Conservation (phyloP, 1,140 invertebrate genomes). For the Lepidurus couesii region DNA sequence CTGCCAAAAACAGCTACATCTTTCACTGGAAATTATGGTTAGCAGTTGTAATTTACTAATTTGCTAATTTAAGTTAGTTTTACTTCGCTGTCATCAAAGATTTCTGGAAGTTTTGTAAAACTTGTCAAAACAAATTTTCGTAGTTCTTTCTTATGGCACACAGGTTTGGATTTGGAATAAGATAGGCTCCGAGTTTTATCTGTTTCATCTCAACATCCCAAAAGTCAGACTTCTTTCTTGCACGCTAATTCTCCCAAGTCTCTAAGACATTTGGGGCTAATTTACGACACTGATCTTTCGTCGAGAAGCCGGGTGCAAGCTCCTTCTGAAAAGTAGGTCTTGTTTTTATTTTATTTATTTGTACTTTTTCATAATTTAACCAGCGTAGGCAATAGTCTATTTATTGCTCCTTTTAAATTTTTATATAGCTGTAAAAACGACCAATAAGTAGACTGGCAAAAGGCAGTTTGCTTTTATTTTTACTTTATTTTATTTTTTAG, state of each 20-base stretch:
- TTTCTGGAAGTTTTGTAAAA: too few species aligned
- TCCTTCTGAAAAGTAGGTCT: neutral
- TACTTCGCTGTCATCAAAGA: too few species aligned
- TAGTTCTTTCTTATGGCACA: too few species aligned
- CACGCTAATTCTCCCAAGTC: conserved; percentile 1
- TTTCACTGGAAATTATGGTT: too few species aligned
- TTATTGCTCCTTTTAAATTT: too few species aligned
- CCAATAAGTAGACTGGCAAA: neutral
- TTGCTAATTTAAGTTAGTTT: too few species aligned
- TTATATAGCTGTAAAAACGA: too few species aligned
- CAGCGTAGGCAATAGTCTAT: too few species aligned
- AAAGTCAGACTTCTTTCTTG: neutral
- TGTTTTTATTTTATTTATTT: neutral
- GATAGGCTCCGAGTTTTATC: neutral
- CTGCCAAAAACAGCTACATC: too few species aligned
- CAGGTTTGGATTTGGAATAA: too few species aligned
- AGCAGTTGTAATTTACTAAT: too few species aligned
- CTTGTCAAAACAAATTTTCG: too few species aligned
- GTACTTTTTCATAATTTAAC: neutral
- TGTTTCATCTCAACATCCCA: neutral
- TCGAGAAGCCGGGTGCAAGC: neutral
- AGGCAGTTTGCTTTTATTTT: neutral
- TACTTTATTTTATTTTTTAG: neutral
- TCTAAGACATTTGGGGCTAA: neutral
- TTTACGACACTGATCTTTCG: neutral